Evolutionary conservation across 2,797 vertebrate species (phyloP).

Genomic region (Antrozous pallidus): DNA sequence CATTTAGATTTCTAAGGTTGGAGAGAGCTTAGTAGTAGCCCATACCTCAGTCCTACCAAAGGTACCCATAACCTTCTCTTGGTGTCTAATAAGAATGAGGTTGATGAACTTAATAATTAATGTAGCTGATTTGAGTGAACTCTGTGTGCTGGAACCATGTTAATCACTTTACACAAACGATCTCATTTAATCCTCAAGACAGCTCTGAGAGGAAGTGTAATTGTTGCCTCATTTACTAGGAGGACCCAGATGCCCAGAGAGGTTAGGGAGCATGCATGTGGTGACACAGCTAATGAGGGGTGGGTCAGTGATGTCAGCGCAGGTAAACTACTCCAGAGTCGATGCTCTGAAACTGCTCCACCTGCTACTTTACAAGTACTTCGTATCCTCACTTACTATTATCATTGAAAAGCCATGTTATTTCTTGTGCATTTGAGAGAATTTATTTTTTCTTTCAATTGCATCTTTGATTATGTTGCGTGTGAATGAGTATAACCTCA

Average conservation of each 20-base stretch:
- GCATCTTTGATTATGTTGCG: neutral
- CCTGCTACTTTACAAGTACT: neutral
- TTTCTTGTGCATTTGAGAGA: neutral
- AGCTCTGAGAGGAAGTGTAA: neutral
- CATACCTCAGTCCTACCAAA: neutral
- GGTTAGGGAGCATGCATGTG: neutral
- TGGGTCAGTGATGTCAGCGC: neutral
- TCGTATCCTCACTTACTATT: neutral
- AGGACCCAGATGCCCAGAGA: neutral
- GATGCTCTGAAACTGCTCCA: neutral
- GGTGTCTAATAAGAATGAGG: neutral
- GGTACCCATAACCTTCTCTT: neutral
- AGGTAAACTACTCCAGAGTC: neutral
- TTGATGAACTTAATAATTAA: neutral
- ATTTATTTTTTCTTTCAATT: neutral
- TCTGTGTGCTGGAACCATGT: neutral
- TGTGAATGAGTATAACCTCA: neutral
- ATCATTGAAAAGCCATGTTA: neutral
- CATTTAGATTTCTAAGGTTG: neutral
- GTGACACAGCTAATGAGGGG: neutral
- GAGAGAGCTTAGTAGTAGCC: neutral
- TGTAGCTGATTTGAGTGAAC: neutral
- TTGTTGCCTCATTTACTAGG: neutral
- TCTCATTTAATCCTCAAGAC: slow-evolving; percentile 1
- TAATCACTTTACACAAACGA: neutral